Conservation (phyloP, 1,140 invertebrate genomes). For the Leptestheria dahalacensis region DNA sequence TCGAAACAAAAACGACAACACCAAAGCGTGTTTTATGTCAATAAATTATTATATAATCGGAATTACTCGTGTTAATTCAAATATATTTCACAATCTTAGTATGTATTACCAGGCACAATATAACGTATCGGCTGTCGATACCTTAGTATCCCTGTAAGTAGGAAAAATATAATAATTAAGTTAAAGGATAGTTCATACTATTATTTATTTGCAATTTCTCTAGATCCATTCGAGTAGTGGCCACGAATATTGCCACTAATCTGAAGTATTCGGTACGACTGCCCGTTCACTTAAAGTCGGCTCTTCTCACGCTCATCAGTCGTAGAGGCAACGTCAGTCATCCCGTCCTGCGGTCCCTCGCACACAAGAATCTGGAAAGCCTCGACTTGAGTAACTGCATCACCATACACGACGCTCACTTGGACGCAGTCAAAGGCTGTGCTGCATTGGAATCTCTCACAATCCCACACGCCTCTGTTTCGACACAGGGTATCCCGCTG, state of each 20-base stretch:
- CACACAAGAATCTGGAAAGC: background rate
- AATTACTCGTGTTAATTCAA: too few relatives aligned
- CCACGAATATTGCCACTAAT: background rate
- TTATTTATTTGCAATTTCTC: background rate
- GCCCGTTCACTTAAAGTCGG: background rate
- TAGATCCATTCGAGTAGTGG: background rate
- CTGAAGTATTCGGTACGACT: background rate
- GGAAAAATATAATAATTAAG: too few relatives aligned
- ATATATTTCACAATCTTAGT: too few relatives aligned
- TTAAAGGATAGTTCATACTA: background rate
- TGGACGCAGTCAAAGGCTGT: background rate
- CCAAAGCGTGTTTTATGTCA: too few relatives aligned
- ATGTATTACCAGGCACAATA: too few relatives aligned
- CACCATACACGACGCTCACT: background rate
- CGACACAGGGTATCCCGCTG: background rate
- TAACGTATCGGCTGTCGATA: too few relatives aligned
- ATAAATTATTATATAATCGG: too few relatives aligned
- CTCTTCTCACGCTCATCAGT: background rate
- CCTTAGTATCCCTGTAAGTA: too few relatives aligned
- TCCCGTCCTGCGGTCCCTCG: background rate
- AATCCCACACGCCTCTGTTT: background rate
- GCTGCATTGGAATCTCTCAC: background rate
- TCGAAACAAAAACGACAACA: too few relatives aligned
- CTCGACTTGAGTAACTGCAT: background rate
- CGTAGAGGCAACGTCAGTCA: background rate